A percentile compares a stretch with the other conserved stretches of the same genome.
Conservation (phyloP, 1,140 invertebrate genomes). For the Hyposmocoma kahamanoa region DNA sequence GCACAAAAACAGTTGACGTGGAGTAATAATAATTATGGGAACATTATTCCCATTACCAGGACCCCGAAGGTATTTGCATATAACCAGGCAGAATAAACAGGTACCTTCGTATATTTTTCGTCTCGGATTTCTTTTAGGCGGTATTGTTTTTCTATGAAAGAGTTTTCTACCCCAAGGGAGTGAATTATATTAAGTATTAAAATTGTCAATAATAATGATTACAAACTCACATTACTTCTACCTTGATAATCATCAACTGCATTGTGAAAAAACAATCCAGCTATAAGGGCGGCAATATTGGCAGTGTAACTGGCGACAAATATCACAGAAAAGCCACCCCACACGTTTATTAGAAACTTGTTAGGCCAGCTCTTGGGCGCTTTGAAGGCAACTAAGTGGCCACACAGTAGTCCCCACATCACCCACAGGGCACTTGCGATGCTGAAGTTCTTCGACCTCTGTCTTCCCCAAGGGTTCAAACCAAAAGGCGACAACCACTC, state of each 20-base stretch:
- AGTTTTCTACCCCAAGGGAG: no score
- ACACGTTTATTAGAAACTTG: conserved; percentile 95
- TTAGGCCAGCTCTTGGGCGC: conserved; percentile 98
- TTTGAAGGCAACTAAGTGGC: conserved; percentile 95
- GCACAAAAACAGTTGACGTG: no score
- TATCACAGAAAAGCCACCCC: conserved; percentile 95
- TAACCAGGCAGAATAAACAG: no score
- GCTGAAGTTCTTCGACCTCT: conserved; percentile 93
- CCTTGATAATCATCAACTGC: conserved; percentile 85
- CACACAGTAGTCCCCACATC: conserved; percentile 94
- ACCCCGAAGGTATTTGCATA: no score
- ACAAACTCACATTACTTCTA: conserved; percentile 79
- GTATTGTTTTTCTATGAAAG: no score
- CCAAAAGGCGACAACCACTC: conserved; percentile 97
- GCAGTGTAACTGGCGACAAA: conserved; percentile 96
- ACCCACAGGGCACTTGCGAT: conserved; percentile 92
- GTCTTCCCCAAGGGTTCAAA: conserved; percentile 94
- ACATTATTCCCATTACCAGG: no score
- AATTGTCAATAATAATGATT: no score
- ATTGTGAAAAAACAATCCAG: conserved; percentile 89
- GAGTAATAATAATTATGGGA: no score
- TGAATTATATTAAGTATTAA: no score
- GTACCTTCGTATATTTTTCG: no score
- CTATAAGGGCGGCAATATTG: conserved; percentile 94
- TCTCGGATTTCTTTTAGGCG: no score